Base-by-base conservation (phyloP, 2,888 invertebrate species). In the Neoaliturus tenellus region DNA sequence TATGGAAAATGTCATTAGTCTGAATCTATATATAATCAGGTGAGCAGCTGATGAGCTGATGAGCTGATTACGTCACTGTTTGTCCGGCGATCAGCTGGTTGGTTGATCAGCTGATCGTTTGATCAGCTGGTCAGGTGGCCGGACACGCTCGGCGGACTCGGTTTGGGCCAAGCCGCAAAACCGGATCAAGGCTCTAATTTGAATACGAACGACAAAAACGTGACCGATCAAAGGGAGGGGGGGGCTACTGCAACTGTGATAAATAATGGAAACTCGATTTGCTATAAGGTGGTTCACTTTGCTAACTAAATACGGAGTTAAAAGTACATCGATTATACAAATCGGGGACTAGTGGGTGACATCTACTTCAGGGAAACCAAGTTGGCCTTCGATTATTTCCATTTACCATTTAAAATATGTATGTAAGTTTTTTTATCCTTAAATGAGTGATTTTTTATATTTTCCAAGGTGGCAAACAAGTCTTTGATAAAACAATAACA, bases 201-300 rank as follows among this genome's bases (percentile, higher is more conserved):
- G 75, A 75, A 75, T 75, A 75, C 48, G 39, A 28, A 28, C 75
- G 41, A 75, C 75, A 75, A 75, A 75, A 75, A 75, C 75, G 75
- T 75, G 75, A 75, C 39, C 28, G 48, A 28, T 28, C n/a, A 1
- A 8, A 3, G 35, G 35, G 44, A 10, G 17, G 48, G 75, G 75
- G 23, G 8, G 20, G 62, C 28, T 31, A 62, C 25, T 31, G 25
- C 28, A 25, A 62, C 20, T 62, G 17, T 14, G 12, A 62, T 62
- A 62, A 62, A 62, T 62, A 62, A 62, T 62, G 62, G 62, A 28
- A 62, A 62, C 62, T 62, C 31, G 62, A 62, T 62, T 62, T 28
- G 28, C 62, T 62, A 28, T 62, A 62, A 62, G 62, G 62, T 62
- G 62, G 62, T 62, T 62, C n/a, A 62, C 62, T 62, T 62, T 62